Evolutionary conservation across 1,140 invertebrate genomes (phyloP).

Genomic region (Saccostrea cuccullata): DNA sequence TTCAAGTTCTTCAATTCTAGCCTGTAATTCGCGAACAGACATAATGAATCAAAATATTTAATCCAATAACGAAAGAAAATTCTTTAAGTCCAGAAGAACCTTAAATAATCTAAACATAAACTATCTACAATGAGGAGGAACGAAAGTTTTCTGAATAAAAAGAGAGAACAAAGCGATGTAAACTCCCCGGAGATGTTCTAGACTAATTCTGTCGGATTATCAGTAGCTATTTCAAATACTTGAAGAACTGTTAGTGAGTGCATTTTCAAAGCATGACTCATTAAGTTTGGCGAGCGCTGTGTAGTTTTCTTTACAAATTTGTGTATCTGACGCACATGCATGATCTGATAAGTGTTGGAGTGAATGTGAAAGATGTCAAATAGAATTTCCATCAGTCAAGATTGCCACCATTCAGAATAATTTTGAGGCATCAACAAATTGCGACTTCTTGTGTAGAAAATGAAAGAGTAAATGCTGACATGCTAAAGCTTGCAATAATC

Average conservation of each 20-base stretch:
- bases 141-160: not conserved
- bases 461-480: not conserved
- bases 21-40: constrained; percentile 72
- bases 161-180: constrained; percentile 19
- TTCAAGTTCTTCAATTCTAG: constrained; percentile 97
- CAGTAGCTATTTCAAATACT: constrained; percentile 37
- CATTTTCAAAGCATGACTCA: constrained; percentile 47
- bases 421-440: not conserved
- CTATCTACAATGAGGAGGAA: not conserved
- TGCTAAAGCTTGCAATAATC: not conserved
- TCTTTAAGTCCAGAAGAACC: not conserved
- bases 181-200: constrained; percentile 25
- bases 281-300: constrained; percentile 30
- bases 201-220: constrained; percentile 11
- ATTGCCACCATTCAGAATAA: not conserved
- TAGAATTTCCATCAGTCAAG: constrained; percentile 15
- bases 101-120: not conserved
- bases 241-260: constrained; percentile 45
- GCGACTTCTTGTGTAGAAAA: not conserved
- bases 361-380: constrained; percentile 37
- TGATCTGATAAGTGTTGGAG: constrained; percentile 35
- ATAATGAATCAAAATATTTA: constrained; percentile 35
- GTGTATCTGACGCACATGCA: constrained; percentile 32
- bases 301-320: constrained; percentile 12
- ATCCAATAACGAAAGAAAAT: constrained; percentile 1